These are phyloP conservation scores for Loriculus beryllinus DNA, from an alignment of 2,797 vertebrate species.

Conservation along the genomic window DNA sequence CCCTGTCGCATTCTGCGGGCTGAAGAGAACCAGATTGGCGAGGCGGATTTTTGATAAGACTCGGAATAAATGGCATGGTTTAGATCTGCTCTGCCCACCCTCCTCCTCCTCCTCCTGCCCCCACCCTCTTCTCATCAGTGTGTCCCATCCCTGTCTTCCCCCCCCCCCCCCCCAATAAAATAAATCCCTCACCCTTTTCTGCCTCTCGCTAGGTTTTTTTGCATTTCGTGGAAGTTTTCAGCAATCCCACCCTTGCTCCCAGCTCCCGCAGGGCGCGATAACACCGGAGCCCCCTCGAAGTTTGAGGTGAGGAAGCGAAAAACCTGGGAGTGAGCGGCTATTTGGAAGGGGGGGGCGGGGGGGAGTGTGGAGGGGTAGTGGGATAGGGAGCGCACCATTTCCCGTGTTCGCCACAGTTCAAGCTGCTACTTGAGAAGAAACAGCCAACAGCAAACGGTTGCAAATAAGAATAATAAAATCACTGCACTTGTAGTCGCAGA, in stretches of 20 bases:
- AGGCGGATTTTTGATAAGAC: slow-evolving; percentile 41
- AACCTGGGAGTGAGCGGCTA: neutral
- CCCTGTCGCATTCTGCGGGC: slow-evolving; percentile 52
- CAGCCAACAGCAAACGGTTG: neutral
- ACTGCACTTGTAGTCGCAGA: slow-evolving; percentile 44
- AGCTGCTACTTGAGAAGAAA: neutral
- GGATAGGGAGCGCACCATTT: neutral
- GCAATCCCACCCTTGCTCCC: neutral
- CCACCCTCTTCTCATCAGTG: neutral
- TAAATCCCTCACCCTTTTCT: neutral
- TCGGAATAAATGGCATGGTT: slow-evolving; percentile 44
- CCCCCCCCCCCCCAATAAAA: neutral
- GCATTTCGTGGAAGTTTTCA: neutral
- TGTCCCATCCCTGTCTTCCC: neutral
- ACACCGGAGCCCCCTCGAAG: neutral
- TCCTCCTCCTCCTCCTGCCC: neutral
- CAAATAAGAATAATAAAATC: slow-evolving; percentile 51
- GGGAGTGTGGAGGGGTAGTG: neutral
- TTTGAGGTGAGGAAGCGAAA: slow-evolving; percentile 9
- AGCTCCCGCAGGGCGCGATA: neutral
- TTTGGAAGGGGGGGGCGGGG: neutral
- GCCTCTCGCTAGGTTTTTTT: neutral
- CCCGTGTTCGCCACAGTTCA: neutral
- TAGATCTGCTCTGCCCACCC: slow-evolving; percentile 31
- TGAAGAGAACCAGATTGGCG: slow-evolving; percentile 61